Evolutionary conservation across 2,113 vertebrate species (phyloP).

Genomic region (Oryzias curvinotus): DNA sequence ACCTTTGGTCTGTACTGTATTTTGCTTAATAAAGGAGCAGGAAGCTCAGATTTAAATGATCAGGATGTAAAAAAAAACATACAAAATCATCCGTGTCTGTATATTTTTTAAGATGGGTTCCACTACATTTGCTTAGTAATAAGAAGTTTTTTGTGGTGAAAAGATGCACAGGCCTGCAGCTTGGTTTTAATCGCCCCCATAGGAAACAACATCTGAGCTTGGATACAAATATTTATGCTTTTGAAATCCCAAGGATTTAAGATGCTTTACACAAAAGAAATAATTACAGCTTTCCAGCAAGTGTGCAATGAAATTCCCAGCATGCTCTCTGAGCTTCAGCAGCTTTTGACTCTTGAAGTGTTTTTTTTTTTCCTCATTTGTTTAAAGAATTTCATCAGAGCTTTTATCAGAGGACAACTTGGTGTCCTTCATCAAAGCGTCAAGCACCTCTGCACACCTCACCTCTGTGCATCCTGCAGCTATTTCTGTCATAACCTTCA

Average conservation of each 20-base stretch:
- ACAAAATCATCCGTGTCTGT: too few species aligned
- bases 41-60: too few species aligned
- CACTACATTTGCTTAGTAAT: background rate
- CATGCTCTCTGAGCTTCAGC: background rate
- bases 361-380: background rate
- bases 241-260: background rate
- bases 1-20: too few species aligned
- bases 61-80: too few species aligned
- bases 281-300: background rate
- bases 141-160: background rate
- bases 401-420: conserved; percentile 12
- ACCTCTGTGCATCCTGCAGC: background rate
- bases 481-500: conserved; percentile 1
- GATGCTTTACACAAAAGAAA: background rate
- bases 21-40: too few species aligned
- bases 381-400: background rate
- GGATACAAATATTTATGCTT: background rate
- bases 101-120: too few species aligned
- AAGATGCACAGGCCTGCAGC: background rate
- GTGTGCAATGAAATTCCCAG: background rate
- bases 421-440: conserved; percentile 3
- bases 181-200: background rate
- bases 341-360: conserved; percentile 14
- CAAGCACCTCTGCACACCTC: background rate
- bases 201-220: background rate